These are phyloP conservation scores for Macrotrachela quadricornifera DNA, from an alignment of 1,140 invertebrate genomes.

Conservation along the genomic window DNA sequence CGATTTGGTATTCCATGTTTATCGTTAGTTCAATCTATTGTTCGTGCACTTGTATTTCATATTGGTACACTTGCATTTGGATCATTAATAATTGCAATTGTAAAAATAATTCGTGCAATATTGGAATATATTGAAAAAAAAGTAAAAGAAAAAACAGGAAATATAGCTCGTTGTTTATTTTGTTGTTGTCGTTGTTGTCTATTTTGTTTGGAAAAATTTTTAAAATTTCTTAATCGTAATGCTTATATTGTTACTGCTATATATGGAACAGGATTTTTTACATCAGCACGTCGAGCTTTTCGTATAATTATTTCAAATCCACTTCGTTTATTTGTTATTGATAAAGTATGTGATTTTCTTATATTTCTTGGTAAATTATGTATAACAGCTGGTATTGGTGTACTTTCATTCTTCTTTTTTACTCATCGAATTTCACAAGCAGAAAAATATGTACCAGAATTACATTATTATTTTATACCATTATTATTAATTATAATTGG, in stretches of 20 bases:
- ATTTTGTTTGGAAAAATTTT: conserved; percentile 7
- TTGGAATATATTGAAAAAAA: conserved; percentile 56
- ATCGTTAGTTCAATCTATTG: conserved; percentile 34
- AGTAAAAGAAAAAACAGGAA: conserved; percentile 41
- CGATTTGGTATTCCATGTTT: conserved; percentile 51
- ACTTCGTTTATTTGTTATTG: conserved; percentile 57
- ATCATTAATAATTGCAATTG: conserved; percentile 68
- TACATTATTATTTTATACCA: conserved; percentile 6
- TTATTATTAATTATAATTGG: conserved; percentile 2
- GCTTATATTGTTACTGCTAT: conserved; percentile 38
- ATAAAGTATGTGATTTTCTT: conserved; percentile 73
- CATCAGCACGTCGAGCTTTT: conserved; percentile 67
- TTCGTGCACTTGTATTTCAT: conserved; percentile 58
- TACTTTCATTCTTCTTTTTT: conserved; percentile 4
- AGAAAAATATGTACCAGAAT: conserved; percentile 5
- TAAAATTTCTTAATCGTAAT: conserved; percentile 7
- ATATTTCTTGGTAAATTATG: conserved; percentile 68
- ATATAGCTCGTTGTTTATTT: conserved; percentile 38
- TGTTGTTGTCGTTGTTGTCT: conserved; percentile 35
- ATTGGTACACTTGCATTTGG: conserved; percentile 71
- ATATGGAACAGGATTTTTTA: conserved; percentile 73
- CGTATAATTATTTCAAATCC: conserved; percentile 69
- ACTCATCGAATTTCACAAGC: conserved; percentile 11
- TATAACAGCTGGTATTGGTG: conserved; percentile 46
- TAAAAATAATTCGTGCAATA: conserved; percentile 57